Evolutionary conservation across 2,888 invertebrate genomes (phyloP).

Genomic region (Andrena camellia): DNA sequence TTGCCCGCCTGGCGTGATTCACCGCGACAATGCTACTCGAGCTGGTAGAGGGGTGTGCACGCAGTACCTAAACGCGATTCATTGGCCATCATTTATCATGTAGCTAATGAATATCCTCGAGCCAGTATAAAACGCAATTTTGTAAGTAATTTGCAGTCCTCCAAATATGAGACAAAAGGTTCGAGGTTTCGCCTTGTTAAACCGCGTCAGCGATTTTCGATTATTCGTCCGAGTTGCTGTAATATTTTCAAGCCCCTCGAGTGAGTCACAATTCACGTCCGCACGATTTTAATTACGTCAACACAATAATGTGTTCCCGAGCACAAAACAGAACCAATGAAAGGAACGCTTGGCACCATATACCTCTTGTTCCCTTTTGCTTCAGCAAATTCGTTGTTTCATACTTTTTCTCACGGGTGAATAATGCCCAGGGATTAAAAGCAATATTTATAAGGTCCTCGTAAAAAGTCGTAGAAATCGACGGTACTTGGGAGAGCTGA

Average conservation of each 20-base stretch:
- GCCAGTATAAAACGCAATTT: background rate
- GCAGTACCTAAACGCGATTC: background rate
- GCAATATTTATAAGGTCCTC: slow-evolving; percentile 19
- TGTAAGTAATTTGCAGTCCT: background rate
- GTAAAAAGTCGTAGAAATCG: background rate
- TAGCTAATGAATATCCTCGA: background rate
- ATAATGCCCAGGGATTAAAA: slow-evolving; percentile 37
- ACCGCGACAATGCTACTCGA: slow-evolving; percentile 23
- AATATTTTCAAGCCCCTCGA: background rate
- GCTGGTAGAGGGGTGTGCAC: slow-evolving; percentile 42
- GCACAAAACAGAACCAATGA: slow-evolving; percentile 9
- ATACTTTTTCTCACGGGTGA: background rate
- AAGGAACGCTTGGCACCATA: background rate
- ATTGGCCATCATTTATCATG: slow-evolving; percentile 1
- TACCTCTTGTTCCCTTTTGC: slow-evolving; percentile 1
- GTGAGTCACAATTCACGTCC: background rate
- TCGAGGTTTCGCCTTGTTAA: background rate
- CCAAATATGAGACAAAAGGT: background rate
- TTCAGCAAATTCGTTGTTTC: slow-evolving; percentile 7
- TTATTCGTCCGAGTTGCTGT: background rate
- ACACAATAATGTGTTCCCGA: background rate
- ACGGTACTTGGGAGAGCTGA: background rate
- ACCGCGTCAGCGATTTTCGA: background rate
- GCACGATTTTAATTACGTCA: slow-evolving; percentile 13
- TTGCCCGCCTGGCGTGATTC: slow-evolving; percentile 54